Base-by-base conservation (phyloP, 2,797 vertebrate genomes). In the Propithecus perrieri region DNA sequence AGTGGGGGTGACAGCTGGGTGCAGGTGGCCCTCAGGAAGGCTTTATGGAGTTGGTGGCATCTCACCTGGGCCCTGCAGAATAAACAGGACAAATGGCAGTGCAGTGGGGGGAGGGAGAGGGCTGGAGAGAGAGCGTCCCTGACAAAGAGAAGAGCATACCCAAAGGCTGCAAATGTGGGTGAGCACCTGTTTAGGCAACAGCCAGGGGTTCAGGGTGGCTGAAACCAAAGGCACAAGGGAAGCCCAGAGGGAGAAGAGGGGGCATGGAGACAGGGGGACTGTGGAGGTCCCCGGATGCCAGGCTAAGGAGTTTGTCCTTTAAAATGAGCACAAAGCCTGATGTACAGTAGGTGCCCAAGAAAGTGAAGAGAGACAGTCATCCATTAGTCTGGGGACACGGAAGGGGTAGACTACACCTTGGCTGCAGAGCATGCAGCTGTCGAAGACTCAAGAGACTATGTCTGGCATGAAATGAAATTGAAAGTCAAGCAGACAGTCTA, bases 221-320 rank as follows among this genome's bases (percentile, higher is more conserved):
- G 33, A 55, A 81, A 69, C 41, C 38, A 55, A 28, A 33, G 4
- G 18, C 6, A 17, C 7, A 46, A 24, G 10, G 50, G 13, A 6
- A 65, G 63, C 7, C 50, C 57, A 43, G 22, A 7, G 10, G 30
- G 22, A 86, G 24, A 10, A 74, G n/a, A 80, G 57, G 18, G 61
- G 33, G 1, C n/a, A 18, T n/a, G 7, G 41, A 11, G 4, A 20
- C 1, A 1, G 24, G 26, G 26, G 55, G 30, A 35, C 7, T 4
- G 1, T 33, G 9, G 76, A 57, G 63, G 28, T 8, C 43, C 76
- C 46, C 2, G 0, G 14, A n/a, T 4, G 8, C 43, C 10, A 10
- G 12, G n/a, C 55, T 65, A 72, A 69, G 41, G 35, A 20, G 63
- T 61, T 6, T 22, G 61, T 38, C 46, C 50, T 50, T 89, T 9